Conservation (phyloP, 23 tunicate genomes). For the Aplidium turbinatum region DNA sequence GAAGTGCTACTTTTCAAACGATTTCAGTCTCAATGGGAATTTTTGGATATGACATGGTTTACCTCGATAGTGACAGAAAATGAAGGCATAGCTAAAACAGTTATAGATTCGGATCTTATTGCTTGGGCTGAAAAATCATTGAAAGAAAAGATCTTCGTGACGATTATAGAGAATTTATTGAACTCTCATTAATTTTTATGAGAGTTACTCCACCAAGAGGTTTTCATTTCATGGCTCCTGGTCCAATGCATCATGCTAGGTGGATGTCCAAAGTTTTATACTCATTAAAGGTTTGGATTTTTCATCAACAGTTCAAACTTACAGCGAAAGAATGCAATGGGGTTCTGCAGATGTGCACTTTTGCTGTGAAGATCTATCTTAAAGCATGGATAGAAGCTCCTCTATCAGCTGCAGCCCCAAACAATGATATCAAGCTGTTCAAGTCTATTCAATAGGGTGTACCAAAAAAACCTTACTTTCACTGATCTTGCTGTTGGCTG, state of each 20-base stretch:
- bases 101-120: background rate
- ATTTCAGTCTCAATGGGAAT: slow-evolving; percentile 22
- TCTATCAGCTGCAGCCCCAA: slow-evolving; percentile 11
- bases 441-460: no score
- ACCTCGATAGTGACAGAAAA: background rate
- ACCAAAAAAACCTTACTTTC: no score
- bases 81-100: background rate
- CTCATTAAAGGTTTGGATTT: slow-evolving; percentile 19
- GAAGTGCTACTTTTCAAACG: slow-evolving; percentile 30
- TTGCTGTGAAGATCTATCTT: slow-evolving; percentile 14
- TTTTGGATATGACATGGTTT: slow-evolving; percentile 5
- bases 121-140: slow-evolving; percentile 20
- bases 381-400: slow-evolving; percentile 33
- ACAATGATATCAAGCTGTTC: no score
- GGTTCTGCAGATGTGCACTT: background rate
- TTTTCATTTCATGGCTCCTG: slow-evolving; percentile 13
- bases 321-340: slow-evolving; percentile 19
- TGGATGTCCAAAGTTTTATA: slow-evolving; percentile 19
- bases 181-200: slow-evolving; percentile 17
- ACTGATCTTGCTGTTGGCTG: no score
- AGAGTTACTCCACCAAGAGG: slow-evolving; percentile 11
- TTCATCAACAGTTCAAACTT: slow-evolving; percentile 26
- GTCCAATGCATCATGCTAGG: slow-evolving; percentile 25
- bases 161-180: slow-evolving; percentile 16
- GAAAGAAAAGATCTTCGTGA: slow-evolving; percentile 11